phyloP scores from a whole-genome alignment of 2,888 invertebrate species.

The Lathronympha strigana region DNA sequence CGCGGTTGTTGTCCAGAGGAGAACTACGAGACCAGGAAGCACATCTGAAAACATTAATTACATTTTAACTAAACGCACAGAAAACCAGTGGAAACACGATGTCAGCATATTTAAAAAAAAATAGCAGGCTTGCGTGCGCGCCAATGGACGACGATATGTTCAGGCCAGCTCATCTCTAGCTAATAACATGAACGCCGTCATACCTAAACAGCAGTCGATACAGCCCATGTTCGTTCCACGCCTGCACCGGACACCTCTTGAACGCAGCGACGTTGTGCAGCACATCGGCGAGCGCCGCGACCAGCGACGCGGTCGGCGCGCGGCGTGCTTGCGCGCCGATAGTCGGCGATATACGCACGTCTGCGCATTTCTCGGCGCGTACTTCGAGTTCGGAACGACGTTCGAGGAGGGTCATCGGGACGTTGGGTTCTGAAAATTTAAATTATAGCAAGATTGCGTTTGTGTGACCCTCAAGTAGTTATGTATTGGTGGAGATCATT shows the following conservation, averaged over 20 bases:
- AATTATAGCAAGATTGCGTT: neutral
- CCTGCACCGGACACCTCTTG: slow-evolving; percentile 61
- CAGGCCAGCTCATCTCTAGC: neutral
- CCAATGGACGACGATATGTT: neutral
- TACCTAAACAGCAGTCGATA: slow-evolving; percentile 75
- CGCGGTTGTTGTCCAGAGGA: slow-evolving; percentile 46
- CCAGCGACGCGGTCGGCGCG: slow-evolving; percentile 64
- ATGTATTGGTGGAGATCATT: no score
- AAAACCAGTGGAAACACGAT: no score
- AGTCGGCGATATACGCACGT: slow-evolving; percentile 57
- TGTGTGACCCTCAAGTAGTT: neutral
- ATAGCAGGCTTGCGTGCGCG: no score
- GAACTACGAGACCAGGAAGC: slow-evolving; percentile 57
- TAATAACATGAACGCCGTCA: neutral
- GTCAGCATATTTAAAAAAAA: no score
- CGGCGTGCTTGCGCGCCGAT: slow-evolving; percentile 43
- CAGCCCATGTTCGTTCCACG: slow-evolving; percentile 72
- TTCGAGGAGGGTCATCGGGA: slow-evolving; percentile 68
- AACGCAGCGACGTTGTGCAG: slow-evolving; percentile 66
- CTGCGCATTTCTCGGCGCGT: slow-evolving; percentile 66
- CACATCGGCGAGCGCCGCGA: slow-evolving; percentile 62
- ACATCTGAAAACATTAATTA: slow-evolving; percentile 56
- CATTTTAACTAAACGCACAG: neutral
- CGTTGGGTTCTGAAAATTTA: slow-evolving; percentile 63
- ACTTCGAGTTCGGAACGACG: slow-evolving; percentile 71